Evolutionary conservation across 2,113 vertebrate species (phyloP).

Genomic region (Triplophysa dalaica): DNA sequence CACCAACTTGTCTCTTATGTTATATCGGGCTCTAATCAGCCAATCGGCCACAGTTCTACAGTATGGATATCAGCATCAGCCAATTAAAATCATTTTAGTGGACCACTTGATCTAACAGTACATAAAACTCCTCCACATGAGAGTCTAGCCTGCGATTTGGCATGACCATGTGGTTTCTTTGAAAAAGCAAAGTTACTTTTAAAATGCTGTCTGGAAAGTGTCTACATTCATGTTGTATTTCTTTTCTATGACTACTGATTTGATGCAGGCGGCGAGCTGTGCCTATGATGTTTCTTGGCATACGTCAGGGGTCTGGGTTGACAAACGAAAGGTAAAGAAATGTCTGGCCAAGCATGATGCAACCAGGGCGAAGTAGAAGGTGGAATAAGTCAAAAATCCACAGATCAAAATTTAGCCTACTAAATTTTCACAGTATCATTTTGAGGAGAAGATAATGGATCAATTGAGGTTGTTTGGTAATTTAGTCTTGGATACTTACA

Average conservation of each 20-base stretch:
- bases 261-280: slow-evolving; percentile 62
- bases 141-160: slow-evolving; percentile 34
- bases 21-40: too few species aligned
- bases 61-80: too few species aligned
- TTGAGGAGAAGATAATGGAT: not conserved
- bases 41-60: too few species aligned
- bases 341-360: not conserved
- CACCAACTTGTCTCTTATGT: too few species aligned
- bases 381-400: not conserved
- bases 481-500: slow-evolving; percentile 71
- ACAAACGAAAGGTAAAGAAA: not conserved
- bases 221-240: slow-evolving; percentile 54
- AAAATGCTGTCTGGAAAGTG: slow-evolving; percentile 36
- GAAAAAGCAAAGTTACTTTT: slow-evolving; percentile 26
- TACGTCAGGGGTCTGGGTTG: not conserved
- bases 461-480: not conserved
- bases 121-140: not conserved
- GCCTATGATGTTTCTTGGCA: slow-evolving; percentile 42
- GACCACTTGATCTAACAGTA: not conserved
- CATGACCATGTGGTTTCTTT: slow-evolving; percentile 52
- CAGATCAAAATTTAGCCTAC: not conserved
- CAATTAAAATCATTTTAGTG: too few species aligned
- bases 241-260: slow-evolving; percentile 60
- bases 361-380: not conserved
- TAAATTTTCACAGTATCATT: not conserved